Evolutionary conservation across 1,140 invertebrate species (phyloP).

Genomic region (Leptinotarsa lineolata): DNA sequence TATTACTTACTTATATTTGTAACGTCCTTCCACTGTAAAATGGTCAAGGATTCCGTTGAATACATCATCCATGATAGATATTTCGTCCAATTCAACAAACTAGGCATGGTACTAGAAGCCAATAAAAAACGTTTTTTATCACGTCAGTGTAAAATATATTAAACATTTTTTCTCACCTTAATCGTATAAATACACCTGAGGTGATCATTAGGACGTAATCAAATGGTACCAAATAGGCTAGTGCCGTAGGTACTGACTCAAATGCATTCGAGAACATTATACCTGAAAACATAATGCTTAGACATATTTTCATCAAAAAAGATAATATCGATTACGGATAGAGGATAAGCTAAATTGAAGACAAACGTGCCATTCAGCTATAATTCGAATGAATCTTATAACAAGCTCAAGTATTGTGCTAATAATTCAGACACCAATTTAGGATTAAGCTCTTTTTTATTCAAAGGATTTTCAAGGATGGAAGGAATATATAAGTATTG

Average conservation of each 20-base stretch:
- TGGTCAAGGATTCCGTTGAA: conserved; percentile 84
- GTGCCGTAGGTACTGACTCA: conserved; percentile 76
- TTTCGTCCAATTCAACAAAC: conserved; percentile 80
- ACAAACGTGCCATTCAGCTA: too few species aligned
- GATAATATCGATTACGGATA: too few species aligned
- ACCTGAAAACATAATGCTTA: conserved; percentile 60
- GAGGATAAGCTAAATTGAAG: too few species aligned
- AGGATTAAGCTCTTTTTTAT: too few species aligned
- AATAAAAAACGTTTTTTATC: neutral
- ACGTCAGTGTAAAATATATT: conserved; percentile 65
- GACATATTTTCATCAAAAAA: too few species aligned
- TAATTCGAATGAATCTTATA: too few species aligned
- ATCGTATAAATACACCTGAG: conserved; percentile 81
- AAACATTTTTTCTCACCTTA: conserved; percentile 64
- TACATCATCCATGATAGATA: conserved; percentile 93
- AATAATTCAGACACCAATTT: too few species aligned
- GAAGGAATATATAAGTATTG: too few species aligned
- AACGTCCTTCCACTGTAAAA: conserved; percentile 77
- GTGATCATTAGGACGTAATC: conserved; percentile 88
- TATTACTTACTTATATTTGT: conserved; percentile 74
- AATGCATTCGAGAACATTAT: conserved; percentile 84
- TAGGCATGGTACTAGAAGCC: conserved; percentile 71
- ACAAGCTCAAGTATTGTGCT: too few species aligned
- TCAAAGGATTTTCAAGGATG: too few species aligned
- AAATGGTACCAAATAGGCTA: conserved; percentile 84